Evolutionary conservation across 2,113 vertebrate species (phyloP).

Genomic region (Galemys pyrenaicus): DNA sequence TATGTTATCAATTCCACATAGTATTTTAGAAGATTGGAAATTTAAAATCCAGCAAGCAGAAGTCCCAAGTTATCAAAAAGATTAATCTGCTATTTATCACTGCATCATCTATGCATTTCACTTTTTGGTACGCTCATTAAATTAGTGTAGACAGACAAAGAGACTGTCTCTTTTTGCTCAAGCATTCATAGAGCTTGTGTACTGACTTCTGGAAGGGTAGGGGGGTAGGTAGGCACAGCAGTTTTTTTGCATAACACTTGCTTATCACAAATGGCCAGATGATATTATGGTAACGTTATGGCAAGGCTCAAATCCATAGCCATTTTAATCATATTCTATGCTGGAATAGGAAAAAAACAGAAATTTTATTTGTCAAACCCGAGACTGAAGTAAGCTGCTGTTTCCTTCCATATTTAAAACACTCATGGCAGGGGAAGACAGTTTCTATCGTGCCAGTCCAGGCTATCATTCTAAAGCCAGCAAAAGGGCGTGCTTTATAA

Average conservation of each 20-base stretch:
- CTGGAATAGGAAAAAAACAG: slow-evolving; percentile 75
- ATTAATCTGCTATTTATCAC: slow-evolving; percentile 82
- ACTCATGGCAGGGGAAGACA: slow-evolving; percentile 25
- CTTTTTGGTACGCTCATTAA: slow-evolving; percentile 78
- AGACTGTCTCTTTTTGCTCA: slow-evolving; percentile 12
- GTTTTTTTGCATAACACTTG: slow-evolving; percentile 61
- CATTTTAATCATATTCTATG: slow-evolving; percentile 79
- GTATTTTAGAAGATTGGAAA: slow-evolving; percentile 57
- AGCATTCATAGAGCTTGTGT: neutral
- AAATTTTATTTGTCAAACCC: slow-evolving; percentile 73
- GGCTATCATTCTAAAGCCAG: slow-evolving; percentile 57
- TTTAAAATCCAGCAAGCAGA: slow-evolving; percentile 75
- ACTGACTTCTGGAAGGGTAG: neutral
- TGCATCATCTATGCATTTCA: slow-evolving; percentile 64
- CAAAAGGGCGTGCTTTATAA: slow-evolving; percentile 68
- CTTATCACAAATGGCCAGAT: slow-evolving; percentile 74
- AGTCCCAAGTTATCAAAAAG: slow-evolving; percentile 71
- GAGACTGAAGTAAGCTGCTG: slow-evolving; percentile 36
- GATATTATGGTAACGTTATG: slow-evolving; percentile 63
- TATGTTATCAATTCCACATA: slow-evolving; percentile 32
- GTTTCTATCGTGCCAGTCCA: slow-evolving; percentile 44
- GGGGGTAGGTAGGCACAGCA: neutral
- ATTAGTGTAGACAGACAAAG: slow-evolving; percentile 61
- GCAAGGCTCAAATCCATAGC: slow-evolving; percentile 75
- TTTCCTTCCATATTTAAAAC: slow-evolving; percentile 55